Evolutionary conservation across 2,113 vertebrate species (phyloP), one percentile per base, ranked within the genome.

Genomic region (Clinocottus analis): DNA sequence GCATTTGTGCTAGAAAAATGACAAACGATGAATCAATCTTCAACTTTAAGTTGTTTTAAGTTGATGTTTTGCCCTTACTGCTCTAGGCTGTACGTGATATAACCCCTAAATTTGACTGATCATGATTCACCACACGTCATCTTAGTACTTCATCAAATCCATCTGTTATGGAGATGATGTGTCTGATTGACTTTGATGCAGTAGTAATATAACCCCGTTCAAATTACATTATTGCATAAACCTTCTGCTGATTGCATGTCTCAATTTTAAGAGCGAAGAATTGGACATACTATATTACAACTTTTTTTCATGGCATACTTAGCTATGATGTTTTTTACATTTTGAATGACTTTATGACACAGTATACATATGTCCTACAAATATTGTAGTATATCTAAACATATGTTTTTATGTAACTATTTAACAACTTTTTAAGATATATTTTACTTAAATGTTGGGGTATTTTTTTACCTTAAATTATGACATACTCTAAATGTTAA

Each of bases 241-340:
- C 13, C 19, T 13, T 17, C 47, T 47, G 11, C 27, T 80, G 71
- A 82, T 74, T 62, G 27, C 45, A n/a, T n/a, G n/a, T n/a, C n/a
- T n/a, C n/a, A n/a, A n/a, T 16, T 49, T 13, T 49, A 31, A 66
- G 27, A 49, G 17, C 7, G 9, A 27, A 2, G 3, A 19, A 11
- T 45, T 16, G 0, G 62, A 37, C n/a, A n/a, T n/a, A n/a, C 29
- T 33, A 33, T 33, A 5, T 5, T 33, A 33, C 33, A 33, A 3
- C 33, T 33, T 33, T 33, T 33, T 33, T 33, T 37, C n/a, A 41
- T 41, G 39, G 39, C 12, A 41, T 39, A 12, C 39, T 39, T 12
- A 0, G 2, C 43, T 16, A 47, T 47, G 43, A 47, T 5, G 5
- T 43, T 43, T 43, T 43, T 33, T 31, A 31, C 29, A 31, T 31